These are phyloP conservation scores for Notolabrus celidotus DNA, from an alignment of 2,797 vertebrate species.

Conservation along the genomic window DNA sequence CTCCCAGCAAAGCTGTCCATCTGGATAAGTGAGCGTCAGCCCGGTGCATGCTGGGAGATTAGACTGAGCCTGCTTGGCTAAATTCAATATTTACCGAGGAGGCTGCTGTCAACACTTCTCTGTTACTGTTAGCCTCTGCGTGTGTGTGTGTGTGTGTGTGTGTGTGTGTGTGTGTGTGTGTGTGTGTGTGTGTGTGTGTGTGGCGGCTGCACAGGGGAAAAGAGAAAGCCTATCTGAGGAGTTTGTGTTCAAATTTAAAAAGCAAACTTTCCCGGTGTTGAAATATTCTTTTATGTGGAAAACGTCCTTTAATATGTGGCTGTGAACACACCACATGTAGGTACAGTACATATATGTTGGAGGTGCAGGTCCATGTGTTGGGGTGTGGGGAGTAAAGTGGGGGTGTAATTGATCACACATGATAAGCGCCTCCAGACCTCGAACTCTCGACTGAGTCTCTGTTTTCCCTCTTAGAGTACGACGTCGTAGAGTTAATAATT, in stretches of 20 bases:
- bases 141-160: conserved; percentile 19
- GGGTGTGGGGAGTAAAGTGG: background rate
- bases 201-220: background rate
- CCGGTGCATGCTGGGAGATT: conserved; percentile 79
- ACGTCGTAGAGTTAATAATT: conserved; percentile 18
- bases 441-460: conserved; percentile 19
- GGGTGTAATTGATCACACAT: conserved; percentile 50
- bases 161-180: background rate
- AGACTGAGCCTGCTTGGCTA: conserved; percentile 67
- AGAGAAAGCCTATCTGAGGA: background rate
- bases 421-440: conserved; percentile 30
- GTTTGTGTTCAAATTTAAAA: background rate
- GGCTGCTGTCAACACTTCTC: conserved; percentile 66
- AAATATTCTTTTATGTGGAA: conserved; percentile 1
- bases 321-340: conserved; percentile 8
- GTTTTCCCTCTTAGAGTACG: conserved; percentile 1
- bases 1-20: conserved; percentile 71
- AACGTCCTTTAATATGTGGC: conserved; percentile 5
- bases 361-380: conserved; percentile 10
- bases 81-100: conserved; percentile 78
- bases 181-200: background rate
- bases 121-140: conserved; percentile 46
- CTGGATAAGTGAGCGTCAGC: conserved; percentile 69
- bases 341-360: background rate
- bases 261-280: background rate